phyloP scores from a whole-genome alignment of 1,140 invertebrate species.

The Drosophila nannoptera region DNA sequence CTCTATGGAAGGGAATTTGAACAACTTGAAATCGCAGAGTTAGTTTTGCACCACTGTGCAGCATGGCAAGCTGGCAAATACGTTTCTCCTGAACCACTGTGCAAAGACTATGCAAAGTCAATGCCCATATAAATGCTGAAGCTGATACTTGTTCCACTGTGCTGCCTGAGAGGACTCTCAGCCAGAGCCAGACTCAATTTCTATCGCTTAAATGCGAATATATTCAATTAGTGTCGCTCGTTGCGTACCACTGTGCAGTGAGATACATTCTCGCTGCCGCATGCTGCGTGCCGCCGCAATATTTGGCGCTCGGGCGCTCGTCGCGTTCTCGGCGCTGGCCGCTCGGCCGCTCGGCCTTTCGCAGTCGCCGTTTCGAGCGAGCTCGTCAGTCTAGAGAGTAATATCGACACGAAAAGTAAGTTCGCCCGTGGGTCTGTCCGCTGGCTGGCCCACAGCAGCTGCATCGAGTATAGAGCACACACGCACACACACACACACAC shows the following conservation, averaged over 20 bases:
- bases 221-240: too few relatives aligned
- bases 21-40: too few relatives aligned
- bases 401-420: constrained; percentile 78
- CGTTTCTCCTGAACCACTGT: too few relatives aligned
- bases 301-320: constrained; percentile 54
- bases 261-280: constrained; percentile 44
- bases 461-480: constrained; percentile 69
- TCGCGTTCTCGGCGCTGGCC: constrained; percentile 40
- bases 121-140: neutral
- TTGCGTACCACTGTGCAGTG: constrained; percentile 49
- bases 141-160: constrained; percentile 36
- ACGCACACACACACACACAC: constrained; percentile 6
- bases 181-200: too few relatives aligned
- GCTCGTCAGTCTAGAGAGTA: constrained; percentile 76
- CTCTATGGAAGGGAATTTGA: too few relatives aligned
- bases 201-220: too few relatives aligned
- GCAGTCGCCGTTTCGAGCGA: constrained; percentile 52
- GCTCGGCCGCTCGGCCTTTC: constrained; percentile 36
- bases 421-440: constrained; percentile 61
- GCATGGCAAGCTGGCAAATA: too few relatives aligned
- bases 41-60: too few relatives aligned
- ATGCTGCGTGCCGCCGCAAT: constrained; percentile 66
- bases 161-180: constrained; percentile 14
- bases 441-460: constrained; percentile 44
- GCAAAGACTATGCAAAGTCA: too few relatives aligned